Base-by-base conservation (phyloP, 2,888 invertebrate species). In the Phalera bucephala region DNA sequence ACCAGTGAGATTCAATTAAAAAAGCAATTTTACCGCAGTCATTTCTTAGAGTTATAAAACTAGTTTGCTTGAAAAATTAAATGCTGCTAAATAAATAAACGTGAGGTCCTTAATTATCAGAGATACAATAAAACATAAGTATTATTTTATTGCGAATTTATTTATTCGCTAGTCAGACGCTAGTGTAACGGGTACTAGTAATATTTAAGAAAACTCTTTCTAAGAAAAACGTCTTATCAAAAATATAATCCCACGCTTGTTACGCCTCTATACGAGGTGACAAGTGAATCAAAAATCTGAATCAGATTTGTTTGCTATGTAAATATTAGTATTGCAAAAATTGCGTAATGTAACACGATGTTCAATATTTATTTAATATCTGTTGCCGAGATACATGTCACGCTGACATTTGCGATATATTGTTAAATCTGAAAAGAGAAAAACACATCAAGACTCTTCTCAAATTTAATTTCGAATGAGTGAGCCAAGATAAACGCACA, bases 401-500 rank as follows among this genome's bases (percentile, higher is more conserved):
- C 1, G 14, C 4, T 28, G 13, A 13, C 9, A 5, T 25, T 6
- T 10, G 25, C 12, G 25, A 12, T 12, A 22, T 26, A 8, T 39
- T 39, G 37, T 39, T n/a, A 36, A 52, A 50, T 52, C 29, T 39
- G 27, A 40, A 20, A 10, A 29, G 6, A 43, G 33, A 32, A 42
- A 38, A 44, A 43, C 35, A 35, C 36, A 35, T 37, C 30, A 40
- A 34, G 36, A 34, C 26, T 33, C 20, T 33, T 40, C 29, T 40
- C n/a, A n/a, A 43, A 39, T 38, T 39, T 35, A 36, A 47, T 35
- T n/a, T n/a, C 36, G n/a, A n/a, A n/a, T 30, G 29, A 35, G 34
- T 46, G 46, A 51, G 52, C 37, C 33, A 42, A 56, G 44, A 40
- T 33, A n/a, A n/a, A n/a, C n/a, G n/a, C n/a, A 54, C 45, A 41